Evolutionary conservation across 2,888 invertebrate genomes (phyloP), one percentile per base, ranked within the genome.

Genomic region (Pegoplata infirma): DNA sequence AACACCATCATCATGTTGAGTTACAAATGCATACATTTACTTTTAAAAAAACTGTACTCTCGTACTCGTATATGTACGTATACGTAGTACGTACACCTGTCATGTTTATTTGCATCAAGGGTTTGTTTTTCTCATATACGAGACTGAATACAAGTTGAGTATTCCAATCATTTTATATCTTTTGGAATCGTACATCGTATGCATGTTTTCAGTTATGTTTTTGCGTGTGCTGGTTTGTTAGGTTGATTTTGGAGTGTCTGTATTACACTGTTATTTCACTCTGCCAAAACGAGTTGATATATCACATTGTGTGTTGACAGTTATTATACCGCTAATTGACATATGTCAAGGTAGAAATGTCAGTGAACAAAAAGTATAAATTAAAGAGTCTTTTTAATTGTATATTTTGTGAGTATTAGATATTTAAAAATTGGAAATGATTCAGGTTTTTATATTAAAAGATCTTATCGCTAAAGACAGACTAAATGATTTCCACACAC

Each of bases 281-380:
- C 14, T 16, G 21, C 2, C 8, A 23, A 58, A 64, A 44, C 6
- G 44, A 25, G 64, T 59, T 72, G 72, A 63, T 68, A 64, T 47
- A 77, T 73, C 68, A 64, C 63, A 73, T 53, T 77, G 64, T 77
- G 64, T 77, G 56, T 68, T 68, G 77, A 77, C 73, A 77, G 58
- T 68, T 77, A 68, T 68, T 68, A 58, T 36, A 17, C 53, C 68
- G 67, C 73, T 73, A 77, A 77, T 68, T 77, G 77, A 73, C 77
- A 77, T 25, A 63, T 64, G 77, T 73, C 77, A 77, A 68, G 23
- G 63, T 36, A 32, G 63, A 77, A 73, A 64, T 21, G 68, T 63
- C 46, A 63, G 8, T 47, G 51, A 73, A 32, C 21, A 5, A 58
- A 47, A 32, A 19, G 10, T 28, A 32, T 49, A 56, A 49, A 49